Evolutionary conservation across 2,797 vertebrate species (phyloP), one percentile per base, ranked within the genome.

Genomic region (Avahi laniger): DNA sequence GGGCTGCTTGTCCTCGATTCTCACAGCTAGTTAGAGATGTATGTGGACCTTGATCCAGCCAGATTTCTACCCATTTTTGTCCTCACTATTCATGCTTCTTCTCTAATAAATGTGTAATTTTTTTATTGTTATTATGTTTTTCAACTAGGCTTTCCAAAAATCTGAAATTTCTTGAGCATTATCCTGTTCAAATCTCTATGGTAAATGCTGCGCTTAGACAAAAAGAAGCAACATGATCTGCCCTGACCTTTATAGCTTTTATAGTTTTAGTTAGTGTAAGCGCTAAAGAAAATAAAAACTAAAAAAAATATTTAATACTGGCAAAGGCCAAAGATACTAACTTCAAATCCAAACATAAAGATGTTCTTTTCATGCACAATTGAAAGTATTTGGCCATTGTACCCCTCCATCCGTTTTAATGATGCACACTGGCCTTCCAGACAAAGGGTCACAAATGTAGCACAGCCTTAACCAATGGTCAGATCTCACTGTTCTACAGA

Each of bases 231-330:
- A 57, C 28, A 75, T 6, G 26, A 7, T 54, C 35, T 78, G 33
- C 28, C 28, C n/a, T 59, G 38, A 87, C 9, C 57, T 22, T 52
- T 85, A 63, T 4, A 48, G 17, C 30, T 59, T 92, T 70, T 63
- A 52, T 35, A 14, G 24, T 69, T 72, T 75, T 59, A 50, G 67
- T 5, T 76, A 41, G 20, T 17, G 26, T 89, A 70, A 33, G 7
- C 72, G 41, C 22, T 93, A 72, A 94, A 61, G 22, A 92, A 95
- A 93, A 93, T 11, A 38, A 80, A 81, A 70, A 50, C 35, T 63
- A 24, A 10, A 48, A 38, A 78, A 35, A 35, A 54, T 54, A 2
- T 41, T 65, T 91, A 79, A 59, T 14, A 82, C 2, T 50, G 11
- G 28, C 33, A 94, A 97, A 91, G 20, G 4, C 3, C 33, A 41